Evolutionary conservation across 2,888 invertebrate species (phyloP).

Genomic region (Chironomus riparius): DNA sequence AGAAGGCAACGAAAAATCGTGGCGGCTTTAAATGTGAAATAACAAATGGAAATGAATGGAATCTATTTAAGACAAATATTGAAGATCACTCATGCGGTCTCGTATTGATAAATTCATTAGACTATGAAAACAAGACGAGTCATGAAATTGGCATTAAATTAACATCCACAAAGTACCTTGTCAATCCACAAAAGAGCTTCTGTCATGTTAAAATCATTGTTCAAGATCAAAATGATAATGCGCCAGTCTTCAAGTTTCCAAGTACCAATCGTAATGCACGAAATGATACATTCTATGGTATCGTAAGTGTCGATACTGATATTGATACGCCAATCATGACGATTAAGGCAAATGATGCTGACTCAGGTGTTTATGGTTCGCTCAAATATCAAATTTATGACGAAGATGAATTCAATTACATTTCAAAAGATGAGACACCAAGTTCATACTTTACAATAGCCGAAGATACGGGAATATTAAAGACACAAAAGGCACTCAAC

Average conservation of each 20-base stretch:
- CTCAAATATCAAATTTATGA: conserved; percentile 54
- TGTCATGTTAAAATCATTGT: conserved; percentile 73
- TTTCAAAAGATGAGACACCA: conserved; percentile 36
- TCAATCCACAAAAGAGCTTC: conserved; percentile 65
- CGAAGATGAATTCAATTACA: conserved; percentile 36
- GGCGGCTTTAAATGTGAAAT: conserved; percentile 66
- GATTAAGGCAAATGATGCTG: conserved; percentile 78
- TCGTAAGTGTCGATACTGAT: conserved; percentile 63
- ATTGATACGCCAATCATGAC: conserved; percentile 69
- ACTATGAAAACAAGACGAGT: conserved; percentile 65
- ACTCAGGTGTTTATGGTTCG: conserved; percentile 73
- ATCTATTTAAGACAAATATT: conserved; percentile 61
- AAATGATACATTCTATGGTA: conserved; percentile 67
- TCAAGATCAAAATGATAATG: conserved; percentile 80
- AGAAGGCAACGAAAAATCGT: conserved; percentile 36
- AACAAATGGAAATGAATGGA: conserved; percentile 63
- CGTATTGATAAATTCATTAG: conserved; percentile 58
- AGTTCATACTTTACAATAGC: conserved; percentile 60
- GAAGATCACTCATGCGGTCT: conserved; percentile 78
- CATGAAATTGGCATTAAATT: conserved; percentile 69
- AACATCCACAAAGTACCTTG: conserved; percentile 68
- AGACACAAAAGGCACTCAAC: conserved; percentile 63
- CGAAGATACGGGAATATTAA: conserved; percentile 63
- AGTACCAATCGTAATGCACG: conserved; percentile 48
- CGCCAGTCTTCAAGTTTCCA: conserved; percentile 70